phyloP scores from a whole-genome alignment of 1,140 invertebrate genomes.

The Frieseomelitta varia region DNA sequence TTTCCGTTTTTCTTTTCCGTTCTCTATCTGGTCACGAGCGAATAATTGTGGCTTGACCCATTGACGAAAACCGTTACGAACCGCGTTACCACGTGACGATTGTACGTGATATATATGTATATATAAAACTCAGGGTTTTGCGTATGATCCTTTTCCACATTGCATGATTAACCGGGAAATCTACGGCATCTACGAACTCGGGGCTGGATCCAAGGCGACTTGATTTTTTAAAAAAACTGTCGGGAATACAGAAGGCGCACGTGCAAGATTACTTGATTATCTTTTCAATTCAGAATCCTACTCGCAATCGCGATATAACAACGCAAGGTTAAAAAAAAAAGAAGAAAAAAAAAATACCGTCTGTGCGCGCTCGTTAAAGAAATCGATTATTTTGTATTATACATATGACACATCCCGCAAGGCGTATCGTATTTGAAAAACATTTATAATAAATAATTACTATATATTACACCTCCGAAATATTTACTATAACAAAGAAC shows the following conservation, averaged over 20 bases:
- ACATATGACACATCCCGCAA: constrained; percentile 11
- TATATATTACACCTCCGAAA: background rate
- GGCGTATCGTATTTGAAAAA: constrained; percentile 17
- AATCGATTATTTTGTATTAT: constrained; percentile 32
- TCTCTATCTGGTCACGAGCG: constrained; percentile 44
- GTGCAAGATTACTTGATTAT: constrained; percentile 74
- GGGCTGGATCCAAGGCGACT: constrained; percentile 77
- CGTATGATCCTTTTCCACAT: constrained; percentile 64
- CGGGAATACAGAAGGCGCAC: constrained; percentile 79
- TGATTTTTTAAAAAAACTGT: constrained; percentile 79
- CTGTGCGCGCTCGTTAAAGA: constrained; percentile 42
- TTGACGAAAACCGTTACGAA: constrained; percentile 49
- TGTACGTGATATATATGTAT: constrained; percentile 18
- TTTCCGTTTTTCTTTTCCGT: constrained; percentile 3
- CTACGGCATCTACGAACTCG: constrained; percentile 72
- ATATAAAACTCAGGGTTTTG: constrained; percentile 52
- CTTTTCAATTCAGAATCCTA: constrained; percentile 56
- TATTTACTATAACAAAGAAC: background rate
- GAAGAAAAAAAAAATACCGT: constrained; percentile 21
- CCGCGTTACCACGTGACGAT: constrained; percentile 43
- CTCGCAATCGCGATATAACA: constrained; percentile 55
- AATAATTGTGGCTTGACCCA: constrained; percentile 50
- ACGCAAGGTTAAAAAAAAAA: constrained; percentile 47
- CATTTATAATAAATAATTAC: background rate
- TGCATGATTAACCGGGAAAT: constrained; percentile 70